Evolutionary conservation across 2,888 invertebrate species (phyloP).

Genomic region (Agrochola lychnidis): DNA sequence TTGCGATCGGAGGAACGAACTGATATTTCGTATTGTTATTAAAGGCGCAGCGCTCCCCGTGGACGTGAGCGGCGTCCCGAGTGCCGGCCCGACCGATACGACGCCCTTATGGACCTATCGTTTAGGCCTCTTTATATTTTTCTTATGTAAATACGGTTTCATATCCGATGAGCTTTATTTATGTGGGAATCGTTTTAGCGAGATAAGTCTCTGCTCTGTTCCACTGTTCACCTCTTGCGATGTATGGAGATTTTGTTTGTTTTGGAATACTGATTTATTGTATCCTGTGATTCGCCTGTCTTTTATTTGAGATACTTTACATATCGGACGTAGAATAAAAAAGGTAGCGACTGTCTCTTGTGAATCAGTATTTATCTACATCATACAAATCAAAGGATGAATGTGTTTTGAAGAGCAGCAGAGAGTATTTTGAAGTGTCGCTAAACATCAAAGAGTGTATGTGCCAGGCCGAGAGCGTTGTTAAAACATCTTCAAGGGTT

Average conservation of each 20-base stretch:
- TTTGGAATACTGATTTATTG: slow-evolving; percentile 84
- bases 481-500: slow-evolving; percentile 88
- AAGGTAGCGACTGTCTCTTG: slow-evolving; percentile 42
- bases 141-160: slow-evolving; percentile 90
- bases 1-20: slow-evolving; percentile 91
- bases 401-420: slow-evolving; percentile 73
- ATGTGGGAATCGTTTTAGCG: slow-evolving; percentile 91
- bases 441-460: slow-evolving; percentile 85
- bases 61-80: slow-evolving; percentile 86
- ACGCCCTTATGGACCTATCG: slow-evolving; percentile 88
- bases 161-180: slow-evolving; percentile 91
- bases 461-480: slow-evolving; percentile 81
- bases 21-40: slow-evolving; percentile 91
- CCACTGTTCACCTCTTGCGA: slow-evolving; percentile 86
- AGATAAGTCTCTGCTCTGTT: slow-evolving; percentile 88
- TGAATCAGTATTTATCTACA: slow-evolving; percentile 52
- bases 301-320: slow-evolving; percentile 66
- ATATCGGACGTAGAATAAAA: slow-evolving; percentile 43
- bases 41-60: slow-evolving; percentile 83
- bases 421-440: slow-evolving; percentile 81
- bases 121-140: slow-evolving; percentile 91
- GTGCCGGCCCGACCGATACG: slow-evolving; percentile 79
- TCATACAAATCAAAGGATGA: slow-evolving; percentile 70
- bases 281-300: slow-evolving; percentile 66
- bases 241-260: slow-evolving; percentile 85